Evolutionary conservation across 2,888 invertebrate species (phyloP), one percentile per base, ranked within the genome.

Genomic region (Junonia oenone): DNA sequence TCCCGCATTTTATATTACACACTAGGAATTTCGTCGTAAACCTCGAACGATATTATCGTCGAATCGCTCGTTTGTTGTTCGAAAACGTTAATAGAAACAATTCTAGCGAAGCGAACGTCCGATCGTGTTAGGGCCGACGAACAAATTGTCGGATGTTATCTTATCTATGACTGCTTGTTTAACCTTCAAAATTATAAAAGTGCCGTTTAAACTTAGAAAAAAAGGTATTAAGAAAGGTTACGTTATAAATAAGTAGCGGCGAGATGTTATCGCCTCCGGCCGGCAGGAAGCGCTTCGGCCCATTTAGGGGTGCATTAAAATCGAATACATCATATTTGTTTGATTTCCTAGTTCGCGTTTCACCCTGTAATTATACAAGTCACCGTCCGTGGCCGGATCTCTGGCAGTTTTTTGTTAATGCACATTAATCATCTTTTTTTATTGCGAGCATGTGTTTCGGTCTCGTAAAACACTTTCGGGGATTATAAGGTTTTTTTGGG

Each of bases 291-390:
- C 88, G 85, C 86, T 83, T 85, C 86, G 74, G 77, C 81, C 84
- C 83, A 88, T 90, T 90, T 90, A 90, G 79, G 90, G 90, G 87
- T 90, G 90, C 89, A 91, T 91, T 90, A 90, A 90, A 91, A 90
- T 86, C 89, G 86, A 81, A 91, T 91, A 88, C 89, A 91, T 91
- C 91, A 91, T 90, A 89, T 90, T 89, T 91, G 90, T 91, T 91
- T 91, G 91, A 90, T 91, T 90, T 90, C 90, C 87, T 87, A 89
- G 88, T 82, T 85, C 83, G 78, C 82, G 82, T 86, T 88, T 82
- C 81, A 87, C 85, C 87, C 88, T 86, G 83, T 89, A 87, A 90
- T 89, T 90, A 90, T 85, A 89, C 81, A 81, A 88, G 85, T 84
- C 83, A 83, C 88, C 85, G 87, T 75, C 81, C 81, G 75, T 80